Conservation (phyloP, 2,797 vertebrate genomes). For the Sebastes itinus region DNA sequence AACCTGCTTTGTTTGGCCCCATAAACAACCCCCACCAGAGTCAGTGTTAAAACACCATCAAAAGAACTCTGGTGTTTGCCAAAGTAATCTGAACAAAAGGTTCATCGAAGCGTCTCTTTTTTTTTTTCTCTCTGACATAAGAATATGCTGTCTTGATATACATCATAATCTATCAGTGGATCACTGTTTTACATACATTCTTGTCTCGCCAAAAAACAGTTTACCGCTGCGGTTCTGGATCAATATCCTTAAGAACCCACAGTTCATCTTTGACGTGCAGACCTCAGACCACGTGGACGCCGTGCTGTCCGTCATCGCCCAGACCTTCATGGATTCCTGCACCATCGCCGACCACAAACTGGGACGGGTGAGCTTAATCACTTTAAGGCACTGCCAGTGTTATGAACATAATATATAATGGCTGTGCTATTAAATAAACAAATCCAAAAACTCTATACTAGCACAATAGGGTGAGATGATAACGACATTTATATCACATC, state of each 20-base stretch:
- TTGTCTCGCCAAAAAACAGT: conserved; percentile 68
- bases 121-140: neutral
- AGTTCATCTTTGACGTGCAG: conserved; percentile 97
- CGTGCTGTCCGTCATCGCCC: conserved; percentile 94
- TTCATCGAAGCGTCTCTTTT: neutral
- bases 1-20: neutral
- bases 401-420: neutral
- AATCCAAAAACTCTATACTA: neutral
- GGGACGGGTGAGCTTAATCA: conserved; percentile 86
- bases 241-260: conserved; percentile 97
- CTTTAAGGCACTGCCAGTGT: neutral
- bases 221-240: conserved; percentile 97
- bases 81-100: neutral
- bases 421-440: neutral
- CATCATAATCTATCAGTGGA: neutral
- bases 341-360: conserved; percentile 97
- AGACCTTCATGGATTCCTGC: conserved; percentile 99
- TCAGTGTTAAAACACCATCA: neutral
- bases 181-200: neutral
- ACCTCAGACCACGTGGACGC: conserved; percentile 94
- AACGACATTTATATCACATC: neutral
- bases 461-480: neutral
- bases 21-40: neutral
- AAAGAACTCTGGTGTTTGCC: neutral
- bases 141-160: neutral